phyloP scores from a whole-genome alignment of 2,888 invertebrate species.

The Sesia bembeciformis region DNA sequence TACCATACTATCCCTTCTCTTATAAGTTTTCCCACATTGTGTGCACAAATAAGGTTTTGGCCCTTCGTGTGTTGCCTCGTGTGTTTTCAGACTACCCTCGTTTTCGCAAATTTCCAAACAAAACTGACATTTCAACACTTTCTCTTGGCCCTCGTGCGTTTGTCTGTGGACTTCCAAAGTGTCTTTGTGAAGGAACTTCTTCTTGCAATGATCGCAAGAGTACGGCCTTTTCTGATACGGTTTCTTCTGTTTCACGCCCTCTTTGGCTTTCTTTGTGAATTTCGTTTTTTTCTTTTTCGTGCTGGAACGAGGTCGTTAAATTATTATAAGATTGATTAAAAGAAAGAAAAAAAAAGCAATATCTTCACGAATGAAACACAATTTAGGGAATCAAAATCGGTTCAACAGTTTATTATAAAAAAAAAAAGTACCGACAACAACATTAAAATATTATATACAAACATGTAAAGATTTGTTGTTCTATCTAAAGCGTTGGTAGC shows the following conservation, averaged over 20 bases:
- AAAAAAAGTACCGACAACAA: too few relatives aligned
- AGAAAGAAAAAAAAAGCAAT: too few relatives aligned
- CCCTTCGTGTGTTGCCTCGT: slow-evolving; percentile 39
- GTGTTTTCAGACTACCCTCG: slow-evolving; percentile 17
- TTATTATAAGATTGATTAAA: too few relatives aligned
- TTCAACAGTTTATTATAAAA: too few relatives aligned
- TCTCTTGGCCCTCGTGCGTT: slow-evolving; percentile 39
- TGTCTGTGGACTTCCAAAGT: slow-evolving; percentile 49
- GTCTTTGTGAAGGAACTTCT: slow-evolving; percentile 48
- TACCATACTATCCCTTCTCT: slow-evolving; percentile 54
- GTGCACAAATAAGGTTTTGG: slow-evolving; percentile 52
- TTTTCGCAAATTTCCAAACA: slow-evolving; percentile 34
- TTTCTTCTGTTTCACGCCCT: neutral
- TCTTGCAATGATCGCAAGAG: slow-evolving; percentile 51
- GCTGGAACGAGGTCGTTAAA: slow-evolving; percentile 3
- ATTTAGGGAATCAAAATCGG: too few relatives aligned
- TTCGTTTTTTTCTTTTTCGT: slow-evolving; percentile 10
- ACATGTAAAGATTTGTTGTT: too few relatives aligned
- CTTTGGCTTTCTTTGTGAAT: too few relatives aligned
- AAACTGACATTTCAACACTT: slow-evolving; percentile 36
- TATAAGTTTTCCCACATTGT: slow-evolving; percentile 42
- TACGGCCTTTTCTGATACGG: slow-evolving; percentile 36
- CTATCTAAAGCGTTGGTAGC: too few relatives aligned
- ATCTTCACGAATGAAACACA: too few relatives aligned
- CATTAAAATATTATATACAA: too few relatives aligned